These are phyloP conservation scores for Nerophis lumbriciformis DNA, from an alignment of 2,113 vertebrate species.

Conservation along the genomic window DNA sequence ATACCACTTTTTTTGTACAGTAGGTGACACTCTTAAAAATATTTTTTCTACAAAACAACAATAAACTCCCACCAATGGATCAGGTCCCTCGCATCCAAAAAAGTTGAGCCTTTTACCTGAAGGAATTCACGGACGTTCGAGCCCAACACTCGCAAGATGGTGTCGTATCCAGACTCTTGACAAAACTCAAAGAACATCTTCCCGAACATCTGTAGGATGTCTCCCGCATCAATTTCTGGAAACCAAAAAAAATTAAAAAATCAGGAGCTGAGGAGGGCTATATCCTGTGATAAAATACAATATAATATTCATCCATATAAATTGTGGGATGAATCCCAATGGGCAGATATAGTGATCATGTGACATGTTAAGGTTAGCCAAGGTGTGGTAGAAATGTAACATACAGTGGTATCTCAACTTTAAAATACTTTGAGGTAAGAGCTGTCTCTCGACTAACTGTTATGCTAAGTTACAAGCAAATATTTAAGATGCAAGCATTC, in stretches of 20 bases:
- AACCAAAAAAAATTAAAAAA: constrained; percentile 21
- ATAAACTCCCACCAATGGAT: too few species aligned
- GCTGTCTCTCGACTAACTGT: too few species aligned
- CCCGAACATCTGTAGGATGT: constrained; percentile 97
- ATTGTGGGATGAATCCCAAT: too few species aligned
- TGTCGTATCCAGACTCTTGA: constrained; percentile 98
- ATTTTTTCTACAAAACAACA: too few species aligned
- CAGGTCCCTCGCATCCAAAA: not conserved
- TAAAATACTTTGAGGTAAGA: too few species aligned
- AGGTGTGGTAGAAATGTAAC: too few species aligned
- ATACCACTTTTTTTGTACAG: too few species aligned
- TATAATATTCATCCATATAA: not conserved
- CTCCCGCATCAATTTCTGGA: constrained; percentile 90
- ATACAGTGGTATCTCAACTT: too few species aligned
- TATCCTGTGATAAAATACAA: not conserved
- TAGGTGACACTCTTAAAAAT: too few species aligned
- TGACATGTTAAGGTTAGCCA: too few species aligned
- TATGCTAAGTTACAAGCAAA: too few species aligned
- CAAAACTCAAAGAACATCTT: constrained; percentile 99
- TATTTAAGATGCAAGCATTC: too few species aligned
- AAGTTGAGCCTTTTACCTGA: constrained; percentile 75
- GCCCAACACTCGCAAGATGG: constrained; percentile 91
- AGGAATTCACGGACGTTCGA: constrained; percentile 97
- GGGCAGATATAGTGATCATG: not conserved
- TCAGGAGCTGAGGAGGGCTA: not conserved